These are phyloP conservation scores for Oncorhynchus keta DNA, from an alignment of 2,113 vertebrate species.

Conservation along the genomic window DNA sequence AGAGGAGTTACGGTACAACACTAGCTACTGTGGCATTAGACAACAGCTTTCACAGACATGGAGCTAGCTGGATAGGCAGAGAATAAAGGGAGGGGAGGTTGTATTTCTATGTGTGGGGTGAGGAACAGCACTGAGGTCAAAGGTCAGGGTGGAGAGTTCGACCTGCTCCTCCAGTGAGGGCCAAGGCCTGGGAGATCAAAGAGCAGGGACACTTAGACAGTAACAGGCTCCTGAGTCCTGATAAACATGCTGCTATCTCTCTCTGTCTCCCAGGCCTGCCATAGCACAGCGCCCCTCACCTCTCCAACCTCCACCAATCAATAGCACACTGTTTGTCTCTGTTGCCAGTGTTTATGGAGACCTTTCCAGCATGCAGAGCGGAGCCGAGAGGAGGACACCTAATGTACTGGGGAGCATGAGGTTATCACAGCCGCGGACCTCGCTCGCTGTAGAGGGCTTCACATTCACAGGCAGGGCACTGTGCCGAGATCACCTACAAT, in stretches of 20 bases:
- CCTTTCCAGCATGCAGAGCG: background rate
- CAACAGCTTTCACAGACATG: background rate
- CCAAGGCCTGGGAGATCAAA: background rate
- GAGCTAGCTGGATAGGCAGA: background rate
- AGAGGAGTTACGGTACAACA: background rate
- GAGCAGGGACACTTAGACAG: background rate
- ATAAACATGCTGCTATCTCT: background rate
- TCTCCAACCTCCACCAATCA: conserved; percentile 1
- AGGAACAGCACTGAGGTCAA: background rate
- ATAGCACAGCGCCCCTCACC: background rate
- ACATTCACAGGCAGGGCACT: background rate
- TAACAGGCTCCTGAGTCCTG: background rate
- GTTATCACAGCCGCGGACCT: background rate
- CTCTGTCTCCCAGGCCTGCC: background rate
- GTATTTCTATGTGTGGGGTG: background rate
- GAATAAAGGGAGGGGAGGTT: background rate
- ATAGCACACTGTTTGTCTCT: conserved; percentile 6
- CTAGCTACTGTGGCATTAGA: background rate
- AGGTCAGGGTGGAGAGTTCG: background rate
- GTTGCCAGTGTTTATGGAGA: background rate
- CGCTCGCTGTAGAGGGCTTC: background rate
- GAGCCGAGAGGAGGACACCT: background rate
- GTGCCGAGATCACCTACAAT: conserved; percentile 42
- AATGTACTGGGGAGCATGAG: background rate
- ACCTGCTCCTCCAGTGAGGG: background rate